Evolutionary conservation across 2,113 vertebrate genomes (phyloP), one percentile per base, ranked within the genome.

Genomic region (Bubo bubo): DNA sequence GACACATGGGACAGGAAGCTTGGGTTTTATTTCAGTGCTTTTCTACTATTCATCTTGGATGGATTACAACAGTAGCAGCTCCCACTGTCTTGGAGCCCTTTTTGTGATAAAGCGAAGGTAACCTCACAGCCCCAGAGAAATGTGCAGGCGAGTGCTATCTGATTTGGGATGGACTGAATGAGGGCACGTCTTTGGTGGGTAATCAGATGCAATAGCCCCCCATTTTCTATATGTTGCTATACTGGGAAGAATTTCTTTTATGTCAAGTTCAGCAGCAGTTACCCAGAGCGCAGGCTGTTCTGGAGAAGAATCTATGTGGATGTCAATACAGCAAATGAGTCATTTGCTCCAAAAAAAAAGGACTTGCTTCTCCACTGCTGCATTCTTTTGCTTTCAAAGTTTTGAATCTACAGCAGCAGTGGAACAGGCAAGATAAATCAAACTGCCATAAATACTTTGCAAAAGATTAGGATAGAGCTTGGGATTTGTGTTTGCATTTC

Each of bases 1-100:
- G 95, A 96, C 98, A 98, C 97, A 98, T 98, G 98, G 98, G 97
- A 62, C 97, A 97, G 98, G 98, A 98, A 98, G 77, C 94, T 83
- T 53, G 96, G 96, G 34, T 95, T 95, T 94, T 83, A 77, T 96
- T 97, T 94, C 96, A 96, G 95, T 41, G 30, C 86, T 95, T 62
- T 92, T 74, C 95, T 96, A 58, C 96, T 14, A 19, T 95, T 91
- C 98, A 92, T 98, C 97, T 95, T 98, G 97, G 97, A 97, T 97
- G 92, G 95, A 98, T 98, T 97, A 97, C 96, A 97, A 91, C 98
- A 88, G 98, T 95, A 98, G 97, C 98, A 90, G 95, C 95, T 95
- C 97, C 14, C 3, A 95, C 84, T 66, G 96, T 97, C 97, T 82
- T 39, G 86, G 83, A 96, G 90, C 88, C 92, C 94, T 90, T 43